Base-by-base conservation (phyloP, 1,140 invertebrate species). In the Caenorhabditis briggsae region DNA sequence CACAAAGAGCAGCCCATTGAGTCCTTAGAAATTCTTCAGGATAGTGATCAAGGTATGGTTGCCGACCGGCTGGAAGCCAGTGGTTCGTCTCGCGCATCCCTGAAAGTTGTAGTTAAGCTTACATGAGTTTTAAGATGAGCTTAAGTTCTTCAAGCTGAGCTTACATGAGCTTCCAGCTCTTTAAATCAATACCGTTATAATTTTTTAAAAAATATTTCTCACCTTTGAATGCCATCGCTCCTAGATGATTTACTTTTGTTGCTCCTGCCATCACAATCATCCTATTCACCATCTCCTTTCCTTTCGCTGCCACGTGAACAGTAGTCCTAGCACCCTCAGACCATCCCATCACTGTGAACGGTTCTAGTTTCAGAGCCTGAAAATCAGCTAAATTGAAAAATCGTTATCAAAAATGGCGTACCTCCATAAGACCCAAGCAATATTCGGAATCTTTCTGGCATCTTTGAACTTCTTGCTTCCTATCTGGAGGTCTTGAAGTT, bases 1-100 rank as follows among this genome's bases (percentile, higher is more conserved):
- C 91, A 84, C 91, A 92, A 11, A 92, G 83, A 33, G 88, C 91
- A 14, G 91, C 91, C 91, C 91, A 92, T 87, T 92, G 91, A n/a
- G 59, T 84, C 74, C 86, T 59, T 5, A 92, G 86, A 65, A 86
- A 92, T 43, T 90, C 91, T n/a, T 91, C 85, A 18, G 88, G 83
- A 59, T 92, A 92, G 58, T 91, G 91, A 43, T 92, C 87, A 55
- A 92, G 70, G 56, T 92, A 92, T 16, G 87, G 84, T 56, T 86
- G 89, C 50, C 90, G 89, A 43, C 91, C 88, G 48, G 74, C 85
- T 14, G 90, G 84, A 14, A 92, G 59, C 91, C 91, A 92, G 46
- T 92, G 91, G 25, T 91, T 86, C 2, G 91, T 92, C 53, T 92
- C 92, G 11, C 88, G 84, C 91, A 92, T 92, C 46, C 91, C 91